Percentiles rank a stretch among this genome's conserved stretches.
Evolutionary conservation across 2,113 vertebrate species (phyloP).

Genomic region (Caranx melampygus): DNA sequence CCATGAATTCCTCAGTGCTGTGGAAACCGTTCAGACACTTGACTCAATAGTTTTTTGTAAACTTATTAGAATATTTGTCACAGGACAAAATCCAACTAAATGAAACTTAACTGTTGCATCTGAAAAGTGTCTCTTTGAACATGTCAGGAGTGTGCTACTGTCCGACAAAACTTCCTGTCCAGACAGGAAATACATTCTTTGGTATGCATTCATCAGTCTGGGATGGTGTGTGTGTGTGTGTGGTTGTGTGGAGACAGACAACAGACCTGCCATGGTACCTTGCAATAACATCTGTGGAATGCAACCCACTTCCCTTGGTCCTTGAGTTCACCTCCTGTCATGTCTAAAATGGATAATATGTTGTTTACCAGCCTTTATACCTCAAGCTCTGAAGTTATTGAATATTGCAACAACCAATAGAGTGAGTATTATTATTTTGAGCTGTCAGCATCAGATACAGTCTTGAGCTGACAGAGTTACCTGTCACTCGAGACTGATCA

Average conservation of each 20-base stretch:
- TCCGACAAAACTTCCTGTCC: slow-evolving; percentile 74
- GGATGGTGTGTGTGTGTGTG: slow-evolving; percentile 43
- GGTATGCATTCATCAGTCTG: slow-evolving; percentile 63
- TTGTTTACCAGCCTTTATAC: slow-evolving; percentile 2
- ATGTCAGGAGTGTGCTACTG: slow-evolving; percentile 23
- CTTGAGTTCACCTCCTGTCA: slow-evolving; percentile 15
- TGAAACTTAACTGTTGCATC: not conserved
- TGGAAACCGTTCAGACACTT: not conserved
- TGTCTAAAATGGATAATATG: not conserved
- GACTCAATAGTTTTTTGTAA: not conserved
- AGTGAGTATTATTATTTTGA: not conserved
- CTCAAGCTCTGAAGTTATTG: too few relatives aligned
- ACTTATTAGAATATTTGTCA: too few relatives aligned
- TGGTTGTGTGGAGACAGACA: slow-evolving; percentile 60
- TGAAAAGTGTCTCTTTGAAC: not conserved
- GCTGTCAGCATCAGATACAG: not conserved
- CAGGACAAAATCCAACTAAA: not conserved
- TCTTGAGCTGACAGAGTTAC: not conserved
- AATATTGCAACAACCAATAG: not conserved
- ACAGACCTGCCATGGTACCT: slow-evolving; percentile 65
- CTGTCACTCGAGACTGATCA: not conserved
- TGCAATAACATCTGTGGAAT: slow-evolving; percentile 76
- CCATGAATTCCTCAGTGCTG: slow-evolving; percentile 29
- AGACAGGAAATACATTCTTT: slow-evolving; percentile 80
- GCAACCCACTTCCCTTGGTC: slow-evolving; percentile 51